These are phyloP conservation scores for Ivindomyrus marchei DNA, from an alignment of 2,113 vertebrate species.

Conservation along the genomic window DNA sequence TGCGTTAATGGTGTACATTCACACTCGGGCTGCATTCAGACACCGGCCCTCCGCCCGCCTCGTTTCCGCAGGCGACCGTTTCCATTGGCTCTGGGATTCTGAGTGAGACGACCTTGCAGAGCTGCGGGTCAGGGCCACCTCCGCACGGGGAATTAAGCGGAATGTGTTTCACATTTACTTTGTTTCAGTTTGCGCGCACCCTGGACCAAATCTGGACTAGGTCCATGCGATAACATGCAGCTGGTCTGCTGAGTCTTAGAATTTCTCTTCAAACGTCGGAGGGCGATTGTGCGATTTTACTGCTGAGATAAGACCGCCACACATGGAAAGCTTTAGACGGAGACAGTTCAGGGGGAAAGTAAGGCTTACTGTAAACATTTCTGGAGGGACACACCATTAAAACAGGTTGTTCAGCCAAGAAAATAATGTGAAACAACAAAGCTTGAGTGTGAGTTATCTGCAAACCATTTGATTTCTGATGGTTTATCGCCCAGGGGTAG, in stretches of 20 bases:
- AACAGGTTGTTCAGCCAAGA: conserved; percentile 19
- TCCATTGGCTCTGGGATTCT: no score
- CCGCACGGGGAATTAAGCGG: not conserved
- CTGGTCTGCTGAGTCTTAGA: not conserved
- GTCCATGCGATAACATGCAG: not conserved
- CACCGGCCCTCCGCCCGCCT: not conserved
- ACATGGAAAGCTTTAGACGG: not conserved
- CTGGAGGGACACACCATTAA: conserved; percentile 10
- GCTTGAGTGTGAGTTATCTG: not conserved
- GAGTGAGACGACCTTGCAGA: not conserved
- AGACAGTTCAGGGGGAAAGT: not conserved
- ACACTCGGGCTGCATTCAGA: not conserved
- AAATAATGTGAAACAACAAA: conserved; percentile 20
- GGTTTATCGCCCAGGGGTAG: not conserved
- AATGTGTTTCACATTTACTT: conserved; percentile 18
- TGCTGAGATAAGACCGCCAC: not conserved
- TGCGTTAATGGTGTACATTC: not conserved
- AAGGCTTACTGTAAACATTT: not conserved
- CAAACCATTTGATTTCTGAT: conserved; percentile 3
- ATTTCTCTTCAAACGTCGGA: not conserved
- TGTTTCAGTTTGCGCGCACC: not conserved
- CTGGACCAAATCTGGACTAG: not conserved
- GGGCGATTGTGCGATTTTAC: not conserved
- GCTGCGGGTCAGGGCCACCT: not conserved
- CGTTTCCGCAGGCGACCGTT: not conserved